Conservation (phyloP, 2,888 invertebrate genomes). For the Mythimna albipuncta region DNA sequence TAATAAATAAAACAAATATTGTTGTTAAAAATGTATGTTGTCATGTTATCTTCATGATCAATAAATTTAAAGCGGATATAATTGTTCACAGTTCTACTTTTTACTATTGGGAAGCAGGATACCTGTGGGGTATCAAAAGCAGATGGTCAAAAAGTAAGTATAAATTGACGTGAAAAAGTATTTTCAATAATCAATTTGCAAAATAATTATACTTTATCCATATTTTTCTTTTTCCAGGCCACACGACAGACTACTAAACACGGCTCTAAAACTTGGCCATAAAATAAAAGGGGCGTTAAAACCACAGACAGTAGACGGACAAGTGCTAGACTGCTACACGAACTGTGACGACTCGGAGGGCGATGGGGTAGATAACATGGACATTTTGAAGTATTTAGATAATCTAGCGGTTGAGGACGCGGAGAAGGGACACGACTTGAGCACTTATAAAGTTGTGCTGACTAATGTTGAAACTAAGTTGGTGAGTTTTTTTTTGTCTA, state of each 20-base stretch:
- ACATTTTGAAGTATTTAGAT: conserved; percentile 83
- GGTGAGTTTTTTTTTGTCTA: conserved; percentile 80
- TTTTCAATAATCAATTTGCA: no score
- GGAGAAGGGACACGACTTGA: conserved; percentile 80
- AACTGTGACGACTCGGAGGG: conserved; percentile 72
- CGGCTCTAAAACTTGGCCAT: conserved; percentile 88
- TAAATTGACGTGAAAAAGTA: no score
- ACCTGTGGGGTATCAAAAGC: conserved; percentile 89
- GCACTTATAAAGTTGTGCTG: conserved; percentile 84
- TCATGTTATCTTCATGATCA: not conserved
- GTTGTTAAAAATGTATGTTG: not conserved
- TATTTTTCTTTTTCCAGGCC: conserved; percentile 68
- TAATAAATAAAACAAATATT: not conserved
- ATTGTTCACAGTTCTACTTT: conserved; percentile 92
- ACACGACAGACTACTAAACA: conserved; percentile 77
- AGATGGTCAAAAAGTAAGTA: conserved; percentile 89
- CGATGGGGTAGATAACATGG: conserved; percentile 80
- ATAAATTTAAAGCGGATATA: conserved; percentile 18
- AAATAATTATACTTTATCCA: not conserved
- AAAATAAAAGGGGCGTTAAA: conserved; percentile 92
- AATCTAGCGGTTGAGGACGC: conserved; percentile 83
- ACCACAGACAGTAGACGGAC: conserved; percentile 89
- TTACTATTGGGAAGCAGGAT: conserved; percentile 93
- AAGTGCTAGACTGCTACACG: conserved; percentile 79
- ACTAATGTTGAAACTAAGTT: conserved; percentile 83